Conservation (phyloP, 1,140 invertebrate species). For the Conus ventricosus region DNA sequence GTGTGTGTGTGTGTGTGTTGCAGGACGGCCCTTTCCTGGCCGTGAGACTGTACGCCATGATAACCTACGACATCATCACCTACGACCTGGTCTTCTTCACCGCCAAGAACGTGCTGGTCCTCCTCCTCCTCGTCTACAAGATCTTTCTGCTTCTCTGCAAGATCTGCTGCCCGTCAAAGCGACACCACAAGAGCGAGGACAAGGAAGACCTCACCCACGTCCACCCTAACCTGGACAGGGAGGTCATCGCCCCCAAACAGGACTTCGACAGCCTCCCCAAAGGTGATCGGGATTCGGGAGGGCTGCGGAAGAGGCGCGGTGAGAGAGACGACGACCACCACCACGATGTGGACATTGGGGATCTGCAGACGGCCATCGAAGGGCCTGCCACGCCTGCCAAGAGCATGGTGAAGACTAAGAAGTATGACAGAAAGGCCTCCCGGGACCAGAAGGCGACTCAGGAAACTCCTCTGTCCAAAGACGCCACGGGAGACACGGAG, state of each 20-base stretch:
- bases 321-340: background rate
- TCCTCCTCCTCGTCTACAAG: slow-evolving; percentile 78
- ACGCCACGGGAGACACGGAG: background rate
- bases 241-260: background rate
- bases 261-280: background rate
- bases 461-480: background rate
- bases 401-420: slow-evolving; percentile 1
- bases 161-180: background rate
- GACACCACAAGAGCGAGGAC: background rate
- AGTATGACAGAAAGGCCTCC: background rate
- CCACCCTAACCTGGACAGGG: background rate
- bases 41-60: slow-evolving; percentile 87
- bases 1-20: slow-evolving; percentile 12
- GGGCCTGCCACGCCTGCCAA: slow-evolving; percentile 6
- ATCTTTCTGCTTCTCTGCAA: slow-evolving; percentile 49
- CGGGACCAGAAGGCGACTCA: background rate
- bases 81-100: slow-evolving; percentile 95
- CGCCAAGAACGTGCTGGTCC: slow-evolving; percentile 89
- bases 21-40: slow-evolving; percentile 88
- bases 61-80: slow-evolving; percentile 87
- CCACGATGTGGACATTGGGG: background rate
- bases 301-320: background rate
- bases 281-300: background rate
- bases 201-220: background rate
- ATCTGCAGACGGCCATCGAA: slow-evolving; percentile 14